Evolutionary conservation across 2,113 vertebrate species (phyloP).

Genomic region (Calidris pugnax): DNA sequence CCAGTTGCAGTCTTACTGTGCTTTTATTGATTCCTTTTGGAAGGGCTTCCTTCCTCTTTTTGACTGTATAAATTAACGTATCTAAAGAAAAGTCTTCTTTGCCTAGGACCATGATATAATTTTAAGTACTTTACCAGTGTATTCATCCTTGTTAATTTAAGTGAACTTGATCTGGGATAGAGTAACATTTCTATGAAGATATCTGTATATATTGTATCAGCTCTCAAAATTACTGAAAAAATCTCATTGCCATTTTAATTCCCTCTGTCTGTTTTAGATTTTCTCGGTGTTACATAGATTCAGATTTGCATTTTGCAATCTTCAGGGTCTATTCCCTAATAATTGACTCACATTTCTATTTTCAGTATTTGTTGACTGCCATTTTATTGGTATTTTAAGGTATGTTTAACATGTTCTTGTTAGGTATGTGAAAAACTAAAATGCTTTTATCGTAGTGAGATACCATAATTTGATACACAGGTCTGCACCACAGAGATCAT

Average conservation of each 20-base stretch:
- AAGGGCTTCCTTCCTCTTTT: not conserved
- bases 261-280: not conserved
- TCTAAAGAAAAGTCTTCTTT: not conserved
- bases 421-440: not conserved
- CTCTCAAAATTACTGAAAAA: not conserved
- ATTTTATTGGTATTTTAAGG: not conserved
- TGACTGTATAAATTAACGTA: not conserved
- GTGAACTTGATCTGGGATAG: not conserved
- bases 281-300: not conserved
- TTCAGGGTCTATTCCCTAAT: not conserved
- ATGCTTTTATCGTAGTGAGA: not conserved
- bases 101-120: not conserved
- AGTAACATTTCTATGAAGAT: not conserved
- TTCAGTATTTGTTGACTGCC: not conserved
- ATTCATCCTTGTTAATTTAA: not conserved
- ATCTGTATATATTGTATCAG: not conserved
- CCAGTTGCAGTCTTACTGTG: not conserved
- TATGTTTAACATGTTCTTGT: not conserved
- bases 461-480: not conserved
- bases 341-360: not conserved
- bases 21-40: not conserved
- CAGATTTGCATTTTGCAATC: not conserved
- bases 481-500: not conserved
- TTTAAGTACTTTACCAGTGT: not conserved
- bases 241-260: not conserved